A percentile compares a stretch with the other conserved stretches of the same genome.
Conservation (phyloP, 2,113 vertebrate species). For the Corynorhinus townsendii region DNA sequence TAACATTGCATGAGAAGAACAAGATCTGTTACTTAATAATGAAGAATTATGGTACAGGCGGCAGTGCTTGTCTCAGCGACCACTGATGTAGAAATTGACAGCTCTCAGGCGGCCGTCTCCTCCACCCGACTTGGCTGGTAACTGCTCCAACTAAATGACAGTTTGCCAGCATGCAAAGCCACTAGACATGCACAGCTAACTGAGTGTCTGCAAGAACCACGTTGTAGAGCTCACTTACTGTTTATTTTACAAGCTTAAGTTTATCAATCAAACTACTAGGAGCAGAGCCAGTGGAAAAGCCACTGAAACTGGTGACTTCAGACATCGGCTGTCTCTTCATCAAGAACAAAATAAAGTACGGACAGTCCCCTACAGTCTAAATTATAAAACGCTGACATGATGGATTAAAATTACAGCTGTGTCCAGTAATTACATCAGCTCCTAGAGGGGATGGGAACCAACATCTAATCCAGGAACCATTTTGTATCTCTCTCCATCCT, state of each 20-base stretch:
- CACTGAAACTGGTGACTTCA: constrained; percentile 1
- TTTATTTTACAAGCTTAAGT: constrained; percentile 58
- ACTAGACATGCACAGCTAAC: constrained; percentile 58
- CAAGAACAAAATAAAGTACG: background rate
- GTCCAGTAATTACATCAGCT: background rate
- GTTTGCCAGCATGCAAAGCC: constrained; percentile 57
- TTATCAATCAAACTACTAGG: constrained; percentile 61
- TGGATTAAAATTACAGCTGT: background rate
- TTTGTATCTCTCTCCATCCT: background rate
- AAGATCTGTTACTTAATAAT: constrained; percentile 36
- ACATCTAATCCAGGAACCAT: background rate
- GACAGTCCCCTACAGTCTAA: background rate
- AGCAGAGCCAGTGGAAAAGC: background rate
- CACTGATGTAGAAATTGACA: constrained; percentile 66
- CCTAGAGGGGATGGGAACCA: background rate
- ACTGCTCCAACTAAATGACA: constrained; percentile 59
- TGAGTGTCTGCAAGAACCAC: constrained; percentile 14
- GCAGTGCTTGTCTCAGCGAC: constrained; percentile 50
- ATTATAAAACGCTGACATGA: background rate
- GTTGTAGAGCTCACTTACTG: constrained; percentile 41
- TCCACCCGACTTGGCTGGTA: constrained; percentile 53
- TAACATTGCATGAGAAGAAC: constrained; percentile 25
- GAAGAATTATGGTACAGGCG: constrained; percentile 46
- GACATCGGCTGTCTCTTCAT: background rate
- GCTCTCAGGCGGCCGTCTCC: constrained; percentile 16